Evolutionary conservation across 2,888 invertebrate species (phyloP), one percentile per base, ranked within the genome.

Genomic region (Cenopis cana): DNA sequence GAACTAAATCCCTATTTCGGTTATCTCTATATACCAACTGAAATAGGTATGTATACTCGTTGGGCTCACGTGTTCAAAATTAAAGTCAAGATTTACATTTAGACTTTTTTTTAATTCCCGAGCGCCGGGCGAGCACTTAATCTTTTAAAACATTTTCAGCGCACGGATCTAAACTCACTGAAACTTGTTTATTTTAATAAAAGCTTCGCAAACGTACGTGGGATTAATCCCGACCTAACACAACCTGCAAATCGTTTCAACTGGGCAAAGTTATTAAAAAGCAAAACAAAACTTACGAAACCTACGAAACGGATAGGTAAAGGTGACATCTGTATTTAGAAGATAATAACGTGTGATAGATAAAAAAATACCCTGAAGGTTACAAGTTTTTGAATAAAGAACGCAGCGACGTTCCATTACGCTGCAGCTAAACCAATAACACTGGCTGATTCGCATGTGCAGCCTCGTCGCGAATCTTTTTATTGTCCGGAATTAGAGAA

Each of bases 401-500:
- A 59, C 12, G 18, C n/a, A 50, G 49, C 49, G 10, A 29, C 65
- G 65, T 70, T 70, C 65, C 70, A 50, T 69, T 70, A 17, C 41
- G 12, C 50, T 14, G 65, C 24, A 33, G n/a, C 57, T 59, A 59
- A 55, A 33, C 36, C 4, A 62, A 41, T 17, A 52, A 50, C 10
- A 17, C 56, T 64, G 50, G 65, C 56, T 38, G 50, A 62, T 54
- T 64, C 64, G 52, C 41, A 54, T 56, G n/a, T n/a, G 52, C 38
- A 66, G 46, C 60, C 60, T 61, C 41, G 29, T 55, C 24, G 55
- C 49, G 49, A 68, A 68, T 55, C 59, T 66, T 68, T 60, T 70
- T 60, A 66, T 24, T 49, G 60, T 36, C 59, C 65, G 62, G 62
- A 69, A 73, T 74, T 64, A 68, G 20, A 60, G 46, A 70, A 72